phyloP scores from a whole-genome alignment of 2,113 vertebrate genomes.

The Aythya baeri region DNA sequence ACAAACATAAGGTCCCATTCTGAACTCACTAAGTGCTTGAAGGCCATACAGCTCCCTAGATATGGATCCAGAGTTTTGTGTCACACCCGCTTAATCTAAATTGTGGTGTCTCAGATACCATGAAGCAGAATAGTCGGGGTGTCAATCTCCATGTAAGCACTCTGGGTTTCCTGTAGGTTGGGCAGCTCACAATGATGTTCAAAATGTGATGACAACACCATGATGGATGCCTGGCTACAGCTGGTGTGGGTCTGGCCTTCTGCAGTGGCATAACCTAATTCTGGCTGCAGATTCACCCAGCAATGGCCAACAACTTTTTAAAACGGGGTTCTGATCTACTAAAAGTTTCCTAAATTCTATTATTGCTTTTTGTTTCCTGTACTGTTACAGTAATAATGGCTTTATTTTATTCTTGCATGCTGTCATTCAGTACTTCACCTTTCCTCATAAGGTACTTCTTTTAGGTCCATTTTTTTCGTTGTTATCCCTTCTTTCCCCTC shows the following conservation, averaged over 20 bases:
- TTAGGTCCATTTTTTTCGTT: not conserved
- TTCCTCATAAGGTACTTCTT: not conserved
- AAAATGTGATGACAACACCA: not conserved
- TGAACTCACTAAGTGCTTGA: not conserved
- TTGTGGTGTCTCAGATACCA: not conserved
- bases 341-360: constrained; percentile 31
- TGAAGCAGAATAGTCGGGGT: not conserved
- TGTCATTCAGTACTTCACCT: not conserved
- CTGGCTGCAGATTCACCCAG: not conserved
- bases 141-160: not conserved
- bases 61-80: not conserved
- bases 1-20: not conserved
- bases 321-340: not conserved
- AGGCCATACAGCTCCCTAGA: not conserved
- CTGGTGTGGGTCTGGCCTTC: not conserved
- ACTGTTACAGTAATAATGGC: not conserved
- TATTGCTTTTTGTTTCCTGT: constrained; percentile 34
- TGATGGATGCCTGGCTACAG: not conserved
- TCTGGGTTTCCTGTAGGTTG: not conserved
- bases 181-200: not conserved
- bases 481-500: not conserved
- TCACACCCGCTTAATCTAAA: not conserved
- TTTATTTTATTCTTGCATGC: constrained; percentile 1
- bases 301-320: constrained; percentile 2
- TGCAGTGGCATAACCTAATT: constrained; percentile 27